Evolutionary conservation across 1,140 invertebrate species (phyloP).

Genomic region (Drosophila gunungcola): DNA sequence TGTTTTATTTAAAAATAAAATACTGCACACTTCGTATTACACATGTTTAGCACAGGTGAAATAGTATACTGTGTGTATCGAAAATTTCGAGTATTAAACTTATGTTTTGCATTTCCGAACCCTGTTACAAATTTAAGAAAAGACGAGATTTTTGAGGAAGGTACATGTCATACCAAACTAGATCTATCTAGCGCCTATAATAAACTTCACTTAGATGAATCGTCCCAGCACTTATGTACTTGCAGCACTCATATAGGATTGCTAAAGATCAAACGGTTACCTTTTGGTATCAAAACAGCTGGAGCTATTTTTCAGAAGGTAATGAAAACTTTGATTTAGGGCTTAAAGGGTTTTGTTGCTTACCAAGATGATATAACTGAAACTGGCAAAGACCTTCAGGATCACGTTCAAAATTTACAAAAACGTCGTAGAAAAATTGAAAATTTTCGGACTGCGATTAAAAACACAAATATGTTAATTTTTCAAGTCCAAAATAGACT

Average conservation of each 20-base stretch:
- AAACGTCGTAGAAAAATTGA: neutral
- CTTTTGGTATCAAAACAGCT: conserved; percentile 10
- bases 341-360: neutral
- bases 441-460: too few species aligned
- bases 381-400: neutral
- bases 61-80: too few species aligned
- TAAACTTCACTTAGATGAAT: neutral
- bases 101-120: too few species aligned
- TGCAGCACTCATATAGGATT: conserved; percentile 16
- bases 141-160: conserved; percentile 7
- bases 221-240: neutral
- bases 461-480: too few species aligned
- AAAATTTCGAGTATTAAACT: too few species aligned
- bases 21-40: too few species aligned
- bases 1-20: too few species aligned
- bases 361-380: conserved; percentile 6
- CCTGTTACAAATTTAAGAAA: too few species aligned
- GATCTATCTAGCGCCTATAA: conserved; percentile 5
- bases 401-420: neutral
- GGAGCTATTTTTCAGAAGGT: too few species aligned
- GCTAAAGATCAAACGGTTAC: conserved; percentile 3
- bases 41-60: too few species aligned
- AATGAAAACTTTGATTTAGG: neutral
- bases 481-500: too few species aligned
- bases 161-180: neutral